Percentiles rank a stretch among this genome's conserved stretches.
phyloP scores from a whole-genome alignment of 2,888 invertebrate species.

The Ophion obscuratus region DNA sequence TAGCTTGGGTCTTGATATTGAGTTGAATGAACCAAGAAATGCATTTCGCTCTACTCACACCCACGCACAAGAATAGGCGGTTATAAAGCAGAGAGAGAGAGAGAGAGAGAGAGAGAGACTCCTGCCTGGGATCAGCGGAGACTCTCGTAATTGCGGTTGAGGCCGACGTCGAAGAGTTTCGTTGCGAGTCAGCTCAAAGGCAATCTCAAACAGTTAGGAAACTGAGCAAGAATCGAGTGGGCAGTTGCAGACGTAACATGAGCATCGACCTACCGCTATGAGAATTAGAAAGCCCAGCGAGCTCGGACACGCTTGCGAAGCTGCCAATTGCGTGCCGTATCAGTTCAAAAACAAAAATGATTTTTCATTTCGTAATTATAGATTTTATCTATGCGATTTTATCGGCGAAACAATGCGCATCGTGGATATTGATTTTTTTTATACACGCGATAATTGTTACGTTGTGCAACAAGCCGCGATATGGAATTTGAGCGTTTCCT shows the following conservation, averaged over 20 bases:
- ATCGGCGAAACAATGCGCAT: conserved; percentile 1
- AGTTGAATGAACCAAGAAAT: conserved; percentile 24
- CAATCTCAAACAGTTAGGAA: conserved; percentile 52
- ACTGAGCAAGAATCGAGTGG: conserved; percentile 44
- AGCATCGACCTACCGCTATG: conserved; percentile 60
- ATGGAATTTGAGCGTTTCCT: background rate
- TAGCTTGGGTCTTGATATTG: conserved; percentile 8
- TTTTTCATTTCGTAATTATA: background rate
- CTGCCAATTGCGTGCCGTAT: conserved; percentile 20
- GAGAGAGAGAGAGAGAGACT: conserved; percentile 42
- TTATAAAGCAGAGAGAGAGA: conserved; percentile 35
- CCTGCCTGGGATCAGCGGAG: conserved; percentile 45
- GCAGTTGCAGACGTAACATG: conserved; percentile 57
- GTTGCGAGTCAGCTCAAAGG: conserved; percentile 49
- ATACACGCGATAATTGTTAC: too few species aligned
- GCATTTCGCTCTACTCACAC: background rate
- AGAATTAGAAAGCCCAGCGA: conserved; percentile 62
- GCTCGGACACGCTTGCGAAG: conserved; percentile 34
- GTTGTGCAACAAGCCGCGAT: too few species aligned
- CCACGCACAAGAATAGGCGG: conserved; percentile 17
- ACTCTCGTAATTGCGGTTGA: conserved; percentile 66
- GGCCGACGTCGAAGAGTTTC: conserved; percentile 63
- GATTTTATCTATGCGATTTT: conserved; percentile 19
- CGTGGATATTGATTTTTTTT: conserved; percentile 2
- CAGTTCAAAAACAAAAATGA: background rate